phyloP scores from a whole-genome alignment of 2,888 invertebrate species.

The Deilephila porcellus region DNA sequence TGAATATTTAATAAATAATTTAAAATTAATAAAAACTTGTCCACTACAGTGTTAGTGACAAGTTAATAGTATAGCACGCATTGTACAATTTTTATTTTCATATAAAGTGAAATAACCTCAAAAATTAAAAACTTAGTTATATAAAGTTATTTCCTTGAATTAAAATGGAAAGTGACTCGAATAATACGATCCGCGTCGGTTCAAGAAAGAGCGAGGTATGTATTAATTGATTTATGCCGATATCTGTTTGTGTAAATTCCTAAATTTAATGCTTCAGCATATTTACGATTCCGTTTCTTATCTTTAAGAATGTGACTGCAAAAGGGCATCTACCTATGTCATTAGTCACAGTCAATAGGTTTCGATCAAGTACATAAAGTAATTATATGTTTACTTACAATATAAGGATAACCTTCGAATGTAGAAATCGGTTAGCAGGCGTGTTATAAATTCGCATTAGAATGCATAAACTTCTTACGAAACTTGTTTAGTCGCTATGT shows the following conservation, averaged over 20 bases:
- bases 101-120: slow-evolving; percentile 45
- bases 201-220: slow-evolving; percentile 93
- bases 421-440: not conserved
- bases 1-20: slow-evolving; percentile 20
- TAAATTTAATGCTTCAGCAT: not conserved
- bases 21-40: slow-evolving; percentile 51
- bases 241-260: slow-evolving; percentile 32
- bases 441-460: not conserved
- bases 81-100: not conserved
- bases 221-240: slow-evolving; percentile 36
- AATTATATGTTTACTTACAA: not conserved
- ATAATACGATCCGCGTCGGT: slow-evolving; percentile 89
- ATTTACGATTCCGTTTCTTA: not conserved
- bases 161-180: slow-evolving; percentile 70
- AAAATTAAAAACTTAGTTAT: slow-evolving; percentile 43
- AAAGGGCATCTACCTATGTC: not conserved
- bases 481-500: slow-evolving; percentile 20
- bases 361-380: not conserved
- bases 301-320: not conserved
- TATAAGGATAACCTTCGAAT: not conserved
- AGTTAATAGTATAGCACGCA: slow-evolving; percentile 42
- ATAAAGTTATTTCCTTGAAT: slow-evolving; percentile 49
- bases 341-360: not conserved
- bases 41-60: slow-evolving; percentile 83
- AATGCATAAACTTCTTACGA: not conserved